Evolutionary conservation across 2,113 vertebrate genomes (phyloP).

Genomic region (Bubo blakistoni): DNA sequence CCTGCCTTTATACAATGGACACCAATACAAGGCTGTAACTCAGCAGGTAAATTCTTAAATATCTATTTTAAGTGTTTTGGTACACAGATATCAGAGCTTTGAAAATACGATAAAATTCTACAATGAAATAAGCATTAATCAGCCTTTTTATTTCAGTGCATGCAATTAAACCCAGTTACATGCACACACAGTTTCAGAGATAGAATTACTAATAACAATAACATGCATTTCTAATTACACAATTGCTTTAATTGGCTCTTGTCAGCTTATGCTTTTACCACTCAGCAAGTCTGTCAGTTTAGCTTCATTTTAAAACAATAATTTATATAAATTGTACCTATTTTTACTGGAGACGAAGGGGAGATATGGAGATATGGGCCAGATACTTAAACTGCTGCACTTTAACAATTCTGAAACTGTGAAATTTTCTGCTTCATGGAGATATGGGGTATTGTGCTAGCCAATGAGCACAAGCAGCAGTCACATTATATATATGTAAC

Average conservation of each 20-base stretch:
- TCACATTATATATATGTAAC: not conserved
- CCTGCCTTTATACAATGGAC: not conserved
- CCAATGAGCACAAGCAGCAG: not conserved
- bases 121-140: not conserved
- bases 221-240: not conserved
- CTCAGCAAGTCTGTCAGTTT: not conserved
- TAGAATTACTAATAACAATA: not conserved
- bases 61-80: not conserved
- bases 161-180: not conserved
- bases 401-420: not conserved
- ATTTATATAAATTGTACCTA: not conserved
- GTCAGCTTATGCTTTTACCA: not conserved
- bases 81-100: not conserved
- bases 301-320: not conserved
- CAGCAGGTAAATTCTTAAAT: not conserved
- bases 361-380: not conserved
- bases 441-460: not conserved
- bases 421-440: not conserved
- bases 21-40: not conserved
- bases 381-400: not conserved
- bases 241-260: not conserved
- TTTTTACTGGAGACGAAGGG: not conserved
- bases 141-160: not conserved
- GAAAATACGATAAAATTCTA: not conserved
- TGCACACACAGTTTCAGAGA: not conserved